Conservation (phyloP, 23 tunicate genomes). For the Aplidium turbinatum region DNA sequence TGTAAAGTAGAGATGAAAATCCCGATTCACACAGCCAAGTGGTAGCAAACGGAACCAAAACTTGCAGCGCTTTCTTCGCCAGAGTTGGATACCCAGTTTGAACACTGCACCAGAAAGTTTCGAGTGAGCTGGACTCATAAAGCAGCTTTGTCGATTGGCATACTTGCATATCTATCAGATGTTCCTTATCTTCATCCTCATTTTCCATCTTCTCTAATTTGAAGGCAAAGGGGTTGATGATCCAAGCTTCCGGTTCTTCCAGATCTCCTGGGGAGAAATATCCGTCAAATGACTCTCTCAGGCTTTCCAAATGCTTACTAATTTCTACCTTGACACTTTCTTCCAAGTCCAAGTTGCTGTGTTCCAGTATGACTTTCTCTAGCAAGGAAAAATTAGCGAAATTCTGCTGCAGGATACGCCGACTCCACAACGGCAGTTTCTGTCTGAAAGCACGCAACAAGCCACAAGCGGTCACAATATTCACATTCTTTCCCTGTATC, state of each 20-base stretch:
- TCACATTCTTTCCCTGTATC: background rate
- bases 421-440: too few species aligned
- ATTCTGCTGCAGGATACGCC: too few species aligned
- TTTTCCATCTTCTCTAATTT: slow-evolving; percentile 10
- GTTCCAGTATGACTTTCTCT: too few species aligned
- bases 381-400: too few species aligned
- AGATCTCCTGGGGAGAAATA: slow-evolving; percentile 12
- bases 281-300: slow-evolving; percentile 12
- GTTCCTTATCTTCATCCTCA: slow-evolving; percentile 19
- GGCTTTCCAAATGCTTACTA: background rate
- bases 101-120: slow-evolving; percentile 4
- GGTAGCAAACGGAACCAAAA: slow-evolving; percentile 4
- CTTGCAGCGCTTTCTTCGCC: background rate
- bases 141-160: slow-evolving; percentile 13
- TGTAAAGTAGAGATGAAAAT: too few species aligned
- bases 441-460: slow-evolving; percentile 14
- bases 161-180: too few species aligned
- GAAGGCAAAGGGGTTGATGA: slow-evolving; percentile 11
- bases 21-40: slow-evolving; percentile 15
- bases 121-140: background rate
- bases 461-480: slow-evolving; percentile 18
- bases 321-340: background rate
- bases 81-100: too few species aligned
- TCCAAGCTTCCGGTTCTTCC: background rate
- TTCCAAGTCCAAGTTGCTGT: too few species aligned